Evolutionary conservation across 2,888 invertebrate species (phyloP), one percentile per base, ranked within the genome.

Genomic region (Cerastis rubricosa): DNA sequence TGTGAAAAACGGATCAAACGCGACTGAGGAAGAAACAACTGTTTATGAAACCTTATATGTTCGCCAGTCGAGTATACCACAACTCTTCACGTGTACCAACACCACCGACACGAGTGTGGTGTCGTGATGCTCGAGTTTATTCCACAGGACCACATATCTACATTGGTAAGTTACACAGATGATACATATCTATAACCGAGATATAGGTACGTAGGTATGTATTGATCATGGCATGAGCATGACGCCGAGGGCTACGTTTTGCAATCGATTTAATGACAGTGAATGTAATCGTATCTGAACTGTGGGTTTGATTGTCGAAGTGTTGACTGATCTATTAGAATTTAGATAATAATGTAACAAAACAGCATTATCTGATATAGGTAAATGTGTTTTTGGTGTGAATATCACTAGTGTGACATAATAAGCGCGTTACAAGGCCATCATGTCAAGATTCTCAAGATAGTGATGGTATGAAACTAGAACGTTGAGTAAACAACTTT

Each of bases 1-100:
- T 35, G 73, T 65, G 67, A 59, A 59, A 83, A 85, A 72, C 76
- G 54, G 70, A 71, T 70, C 45, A 9, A 78, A 79, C 70, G 71
- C 66, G 51, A 72, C 71, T 74, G 68, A 72, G 69, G 72, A 81
- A 82, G 78, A 80, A 81, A 81, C 84, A 82, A 80, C 73, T 81
- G 85, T 88, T 80, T 81, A 86, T 85, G 90, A 91, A 92, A 91
- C 89, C 90, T 90, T 92, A 91, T 91, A 89, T 90, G 78, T 78
- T 64, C 75, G 84, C 82, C 81, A 81, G 86, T 82, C 85, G 74
- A 82, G 76, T 83, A 80, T 78, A 88, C 84, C 87, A 84, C 88
- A 86, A 85, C 79, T 88, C 85, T 89, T 90, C 91, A 91, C 91
- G 91, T 92, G 91, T 84, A 74, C 78, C 61, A 85, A 72, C 35